Evolutionary conservation across 2,113 vertebrate genomes (phyloP).

Genomic region (Cairina moschata): DNA sequence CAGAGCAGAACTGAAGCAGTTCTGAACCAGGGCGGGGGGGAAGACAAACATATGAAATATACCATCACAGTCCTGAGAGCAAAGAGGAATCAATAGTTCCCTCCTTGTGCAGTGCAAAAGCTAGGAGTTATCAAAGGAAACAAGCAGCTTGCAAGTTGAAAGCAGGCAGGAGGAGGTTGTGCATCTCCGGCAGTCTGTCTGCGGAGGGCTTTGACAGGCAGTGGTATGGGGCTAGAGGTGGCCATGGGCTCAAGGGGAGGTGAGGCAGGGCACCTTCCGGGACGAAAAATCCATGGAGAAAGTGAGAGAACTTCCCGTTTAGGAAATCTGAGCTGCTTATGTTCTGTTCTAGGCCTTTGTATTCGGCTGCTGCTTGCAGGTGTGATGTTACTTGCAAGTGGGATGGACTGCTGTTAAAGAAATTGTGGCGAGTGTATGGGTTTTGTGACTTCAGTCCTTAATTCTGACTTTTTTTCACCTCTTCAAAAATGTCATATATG

Average conservation of each 20-base stretch:
- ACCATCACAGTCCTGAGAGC: too few relatives aligned
- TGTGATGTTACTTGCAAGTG: not conserved
- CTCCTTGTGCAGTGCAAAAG: not conserved
- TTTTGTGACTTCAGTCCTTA: not conserved
- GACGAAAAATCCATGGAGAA: not conserved
- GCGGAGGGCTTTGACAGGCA: not conserved
- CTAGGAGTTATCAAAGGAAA: not conserved
- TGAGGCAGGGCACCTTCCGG: not conserved
- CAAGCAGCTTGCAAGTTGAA: not conserved
- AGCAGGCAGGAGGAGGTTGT: not conserved
- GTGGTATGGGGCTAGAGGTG: not conserved
- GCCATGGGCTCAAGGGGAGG: not conserved
- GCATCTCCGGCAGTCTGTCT: not conserved
- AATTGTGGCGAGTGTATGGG: not conserved
- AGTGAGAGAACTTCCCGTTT: not conserved
- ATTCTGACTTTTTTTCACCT: not conserved
- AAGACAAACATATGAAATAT: accelerated
- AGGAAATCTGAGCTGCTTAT: not conserved
- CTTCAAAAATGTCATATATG: not conserved
- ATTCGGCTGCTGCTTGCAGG: not conserved
- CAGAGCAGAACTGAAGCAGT: not conserved
- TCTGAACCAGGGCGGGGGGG: not conserved
- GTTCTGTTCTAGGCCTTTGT: not conserved
- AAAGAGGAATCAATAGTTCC: not conserved
- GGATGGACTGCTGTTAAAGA: not conserved